Conservation (phyloP, 2,113 vertebrate species). For the Ranitomeya variabilis region DNA sequence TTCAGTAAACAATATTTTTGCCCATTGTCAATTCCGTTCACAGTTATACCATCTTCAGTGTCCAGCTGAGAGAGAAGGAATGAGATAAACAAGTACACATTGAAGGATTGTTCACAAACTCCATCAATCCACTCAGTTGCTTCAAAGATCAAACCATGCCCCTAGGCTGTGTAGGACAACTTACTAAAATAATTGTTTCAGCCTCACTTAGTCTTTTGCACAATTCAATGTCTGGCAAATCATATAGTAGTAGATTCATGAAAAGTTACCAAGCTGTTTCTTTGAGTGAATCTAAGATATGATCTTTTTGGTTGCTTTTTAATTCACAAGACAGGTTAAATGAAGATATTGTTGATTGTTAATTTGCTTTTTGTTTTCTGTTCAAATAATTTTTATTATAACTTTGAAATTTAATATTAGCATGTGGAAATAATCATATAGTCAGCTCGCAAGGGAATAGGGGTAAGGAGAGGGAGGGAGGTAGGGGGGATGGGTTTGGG, state of each 20-base stretch:
- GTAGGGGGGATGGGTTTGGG: no score
- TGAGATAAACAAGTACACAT: constrained; percentile 62
- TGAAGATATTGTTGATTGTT: not conserved
- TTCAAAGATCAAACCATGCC: constrained; percentile 62
- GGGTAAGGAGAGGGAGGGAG: no score
- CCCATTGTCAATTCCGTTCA: constrained; percentile 31
- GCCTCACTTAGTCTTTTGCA: constrained; percentile 58
- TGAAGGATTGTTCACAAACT: constrained; percentile 60
- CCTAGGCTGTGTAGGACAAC: constrained; percentile 60
- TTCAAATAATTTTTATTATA: no score
- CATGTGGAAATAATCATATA: no score
- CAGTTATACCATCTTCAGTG: constrained; percentile 57
- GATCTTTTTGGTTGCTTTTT: constrained; percentile 27
- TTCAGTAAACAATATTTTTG: constrained; percentile 47
- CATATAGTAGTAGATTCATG: constrained; percentile 39
- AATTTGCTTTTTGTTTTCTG: constrained; percentile 18
- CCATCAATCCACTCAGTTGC: constrained; percentile 63
- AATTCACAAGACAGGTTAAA: constrained; percentile 12
- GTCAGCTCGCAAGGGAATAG: no score
- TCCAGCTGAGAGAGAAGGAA: constrained; percentile 60
- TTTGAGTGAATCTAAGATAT: constrained; percentile 22
- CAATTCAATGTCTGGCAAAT: constrained; percentile 33
- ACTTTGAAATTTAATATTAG: no score
- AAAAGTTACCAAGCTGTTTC: constrained; percentile 32
- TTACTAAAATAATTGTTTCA: constrained; percentile 67